A percentile compares a stretch with the other conserved stretches of the same genome.
Evolutionary conservation across 2,888 invertebrate species (phyloP).

Genomic region (Patella caerulea): DNA sequence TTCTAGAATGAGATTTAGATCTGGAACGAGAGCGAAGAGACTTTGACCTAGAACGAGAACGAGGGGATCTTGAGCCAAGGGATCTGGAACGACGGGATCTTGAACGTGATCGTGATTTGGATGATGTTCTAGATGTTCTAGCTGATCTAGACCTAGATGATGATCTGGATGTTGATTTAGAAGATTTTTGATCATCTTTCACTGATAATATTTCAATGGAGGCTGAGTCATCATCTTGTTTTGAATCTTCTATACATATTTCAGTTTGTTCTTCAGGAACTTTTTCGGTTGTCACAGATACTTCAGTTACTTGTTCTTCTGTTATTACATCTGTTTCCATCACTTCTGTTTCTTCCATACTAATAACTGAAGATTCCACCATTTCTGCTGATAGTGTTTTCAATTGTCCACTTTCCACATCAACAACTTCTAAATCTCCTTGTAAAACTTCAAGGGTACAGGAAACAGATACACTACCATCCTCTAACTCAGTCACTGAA

Average conservation of each 20-base stretch:
- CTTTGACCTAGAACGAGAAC: slow-evolving; percentile 20
- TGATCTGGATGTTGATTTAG: slow-evolving; percentile 19
- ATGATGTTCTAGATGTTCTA: slow-evolving; percentile 6
- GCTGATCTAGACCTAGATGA: slow-evolving; percentile 18
- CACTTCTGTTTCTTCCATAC: neutral
- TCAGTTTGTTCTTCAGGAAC: slow-evolving; percentile 8
- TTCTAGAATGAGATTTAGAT: slow-evolving; percentile 17
- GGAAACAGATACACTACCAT: slow-evolving; percentile 5
- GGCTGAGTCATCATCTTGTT: slow-evolving; percentile 1
- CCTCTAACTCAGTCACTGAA: slow-evolving; percentile 4
- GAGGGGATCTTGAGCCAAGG: slow-evolving; percentile 7
- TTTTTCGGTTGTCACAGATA: neutral
- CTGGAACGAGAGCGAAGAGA: slow-evolving; percentile 25
- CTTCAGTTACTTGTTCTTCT: neutral
- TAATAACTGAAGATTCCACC: neutral
- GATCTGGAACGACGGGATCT: slow-evolving; percentile 18
- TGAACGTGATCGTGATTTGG: slow-evolving; percentile 24
- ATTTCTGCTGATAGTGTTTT: neutral
- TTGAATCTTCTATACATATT: no score
- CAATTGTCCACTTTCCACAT: neutral
- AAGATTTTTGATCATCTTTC: slow-evolving; percentile 10
- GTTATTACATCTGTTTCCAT: neutral
- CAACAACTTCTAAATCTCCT: neutral
- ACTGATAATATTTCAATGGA: slow-evolving; percentile 3
- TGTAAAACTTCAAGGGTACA: neutral